A percentile compares a stretch with the other conserved stretches of the same genome.
These are phyloP conservation scores for Oxyteleia sp. DNA, from an alignment of 2,888 invertebrate genomes.

Conservation along the genomic window DNA sequence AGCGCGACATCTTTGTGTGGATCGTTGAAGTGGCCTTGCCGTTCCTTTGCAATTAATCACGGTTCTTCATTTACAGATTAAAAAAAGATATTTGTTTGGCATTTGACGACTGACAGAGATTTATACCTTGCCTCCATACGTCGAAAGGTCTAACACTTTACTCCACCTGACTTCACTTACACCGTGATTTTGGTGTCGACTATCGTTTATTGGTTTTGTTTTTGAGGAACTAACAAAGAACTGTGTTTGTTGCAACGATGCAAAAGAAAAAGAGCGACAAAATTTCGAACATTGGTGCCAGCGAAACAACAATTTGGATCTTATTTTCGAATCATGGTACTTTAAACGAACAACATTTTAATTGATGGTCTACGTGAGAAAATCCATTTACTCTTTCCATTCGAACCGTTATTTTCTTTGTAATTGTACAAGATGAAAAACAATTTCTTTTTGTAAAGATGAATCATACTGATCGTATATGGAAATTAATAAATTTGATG, in stretches of 20 bases:
- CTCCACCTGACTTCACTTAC: conserved; percentile 62
- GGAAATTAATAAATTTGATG: no score
- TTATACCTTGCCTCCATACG: conserved; percentile 64
- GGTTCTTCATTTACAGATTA: conserved; percentile 57
- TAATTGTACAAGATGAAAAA: no score
- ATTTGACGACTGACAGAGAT: conserved; percentile 68
- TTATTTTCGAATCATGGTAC: no score
- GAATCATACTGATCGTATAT: no score
- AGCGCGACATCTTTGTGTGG: conserved; percentile 31
- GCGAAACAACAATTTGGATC: no score
- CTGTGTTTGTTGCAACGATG: conserved; percentile 85
- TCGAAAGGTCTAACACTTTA: conserved; percentile 71
- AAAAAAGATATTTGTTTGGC: conserved; percentile 55
- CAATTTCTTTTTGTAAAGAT: no score
- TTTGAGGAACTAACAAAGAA: conserved; percentile 78
- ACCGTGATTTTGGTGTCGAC: conserved; percentile 63
- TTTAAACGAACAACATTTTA: no score
- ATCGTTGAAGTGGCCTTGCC: not conserved
- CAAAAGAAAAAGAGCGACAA: conserved; percentile 26
- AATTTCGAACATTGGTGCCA: not conserved
- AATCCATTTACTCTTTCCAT: no score
- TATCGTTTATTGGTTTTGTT: conserved; percentile 71
- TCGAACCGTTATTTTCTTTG: no score
- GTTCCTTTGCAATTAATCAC: conserved; percentile 35
- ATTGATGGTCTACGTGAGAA: no score